Evolutionary conservation across 2,888 invertebrate genomes (phyloP).

Genomic region (Synergus umbraculus): DNA sequence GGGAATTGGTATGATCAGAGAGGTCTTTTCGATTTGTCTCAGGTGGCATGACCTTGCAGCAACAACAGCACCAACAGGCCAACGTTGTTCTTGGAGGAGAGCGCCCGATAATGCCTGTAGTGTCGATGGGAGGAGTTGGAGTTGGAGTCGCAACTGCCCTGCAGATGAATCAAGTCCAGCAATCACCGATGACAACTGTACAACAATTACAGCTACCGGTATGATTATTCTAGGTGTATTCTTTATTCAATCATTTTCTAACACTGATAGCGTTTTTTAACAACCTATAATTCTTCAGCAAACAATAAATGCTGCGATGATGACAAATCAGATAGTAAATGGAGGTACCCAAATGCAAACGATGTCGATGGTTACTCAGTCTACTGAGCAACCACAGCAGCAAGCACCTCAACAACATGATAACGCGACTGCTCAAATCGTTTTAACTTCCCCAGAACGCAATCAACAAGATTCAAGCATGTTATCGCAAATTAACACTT

Average conservation of each 20-base stretch:
- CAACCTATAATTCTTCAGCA: slow-evolving; percentile 47
- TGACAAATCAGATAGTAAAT: slow-evolving; percentile 71
- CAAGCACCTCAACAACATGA: slow-evolving; percentile 63
- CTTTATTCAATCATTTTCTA: not conserved
- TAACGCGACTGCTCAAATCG: slow-evolving; percentile 68
- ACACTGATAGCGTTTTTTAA: not conserved
- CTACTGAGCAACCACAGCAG: slow-evolving; percentile 60
- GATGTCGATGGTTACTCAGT: slow-evolving; percentile 67
- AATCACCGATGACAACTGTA: slow-evolving; percentile 65
- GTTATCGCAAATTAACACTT: slow-evolving; percentile 44
- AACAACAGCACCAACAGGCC: slow-evolving; percentile 76
- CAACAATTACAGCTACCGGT: slow-evolving; percentile 69
- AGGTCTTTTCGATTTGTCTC: slow-evolving; percentile 9
- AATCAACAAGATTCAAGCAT: slow-evolving; percentile 56
- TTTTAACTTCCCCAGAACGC: slow-evolving; percentile 60
- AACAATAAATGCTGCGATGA: slow-evolving; percentile 70
- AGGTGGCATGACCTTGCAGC: slow-evolving; percentile 81
- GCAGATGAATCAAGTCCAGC: slow-evolving; percentile 71
- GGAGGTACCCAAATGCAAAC: slow-evolving; percentile 68
- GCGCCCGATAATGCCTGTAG: slow-evolving; percentile 83
- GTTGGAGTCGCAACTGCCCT: slow-evolving; percentile 70
- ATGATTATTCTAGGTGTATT: slow-evolving; percentile 42
- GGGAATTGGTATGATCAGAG: not conserved
- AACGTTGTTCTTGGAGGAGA: slow-evolving; percentile 76
- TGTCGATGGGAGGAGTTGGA: slow-evolving; percentile 80